Base-by-base conservation (phyloP, 2,888 invertebrate genomes). In the Eupithecia exiguata region DNA sequence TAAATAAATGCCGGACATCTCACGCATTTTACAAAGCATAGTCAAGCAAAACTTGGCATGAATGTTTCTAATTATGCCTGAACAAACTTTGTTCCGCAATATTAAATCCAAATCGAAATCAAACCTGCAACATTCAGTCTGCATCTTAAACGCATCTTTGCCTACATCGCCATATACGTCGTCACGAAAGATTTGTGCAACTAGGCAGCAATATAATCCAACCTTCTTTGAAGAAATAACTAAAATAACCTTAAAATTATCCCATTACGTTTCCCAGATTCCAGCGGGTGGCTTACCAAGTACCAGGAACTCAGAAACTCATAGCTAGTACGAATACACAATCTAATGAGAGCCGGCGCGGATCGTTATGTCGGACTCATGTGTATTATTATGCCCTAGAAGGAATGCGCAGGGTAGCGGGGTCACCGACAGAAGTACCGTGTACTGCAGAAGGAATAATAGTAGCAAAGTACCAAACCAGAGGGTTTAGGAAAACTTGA, bases 341-440 rank as follows among this genome's bases (percentile, higher is more conserved):
- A 88, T 88, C 87, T 94, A 93, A 93, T 93, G 91, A 93, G 91
- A 87, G 86, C 86, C 87, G 88, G 86, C 84, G 85, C 80, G 84
- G 91, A 91, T 94, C 90, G 92, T 92, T 92, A 91, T 87, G 90
- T 83, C 83, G 84, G 83, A 85, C 88, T 89, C 89, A 90, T 90
- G 90, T 91, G 92, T 93, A 92, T 93, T 93, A 93, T 93, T 93
- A 93, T 87, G 90, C 91, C 91, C 84, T 90, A 92, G 91, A 92
- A 91, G 94, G 94, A 93, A 93, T 92, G 92, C 83, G 83, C 85
- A 82, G 86, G 86, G 88, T 87, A 88, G 87, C 83, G 87, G 87
- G 93, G 92, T 92, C 92, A 91, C 86, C 86, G 85, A 88, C 87
- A 88, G 89, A 87, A 87, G 86, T 76, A 69, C 69, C 71, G 30